Conservation (phyloP, 2,888 invertebrate genomes). For the Acheta domesticus region DNA sequence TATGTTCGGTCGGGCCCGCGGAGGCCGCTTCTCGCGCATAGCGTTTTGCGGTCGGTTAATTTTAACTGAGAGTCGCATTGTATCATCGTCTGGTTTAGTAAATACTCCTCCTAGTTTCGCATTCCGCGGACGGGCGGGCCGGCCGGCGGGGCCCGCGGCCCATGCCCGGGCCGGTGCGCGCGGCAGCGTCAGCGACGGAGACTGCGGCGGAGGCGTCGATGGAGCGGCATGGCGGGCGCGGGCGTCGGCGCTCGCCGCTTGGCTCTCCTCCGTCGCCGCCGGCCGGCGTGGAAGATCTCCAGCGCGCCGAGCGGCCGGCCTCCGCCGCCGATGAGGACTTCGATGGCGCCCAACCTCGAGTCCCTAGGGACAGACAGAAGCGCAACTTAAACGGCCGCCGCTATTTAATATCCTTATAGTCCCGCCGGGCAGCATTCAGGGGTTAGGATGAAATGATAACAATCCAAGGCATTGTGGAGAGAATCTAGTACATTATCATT, state of each 20-base stretch:
- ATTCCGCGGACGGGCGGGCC: background rate
- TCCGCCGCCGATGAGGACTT: background rate
- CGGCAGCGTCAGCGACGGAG: background rate
- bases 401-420: too few species aligned
- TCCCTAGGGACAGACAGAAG: too few species aligned
- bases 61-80: background rate
- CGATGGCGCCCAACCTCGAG: background rate
- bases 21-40: conserved; percentile 5
- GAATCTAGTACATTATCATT: too few species aligned
- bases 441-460: too few species aligned
- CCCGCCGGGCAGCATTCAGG: too few species aligned
- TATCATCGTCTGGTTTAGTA: conserved; percentile 7
- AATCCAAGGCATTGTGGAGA: too few species aligned
- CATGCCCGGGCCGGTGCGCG: too few species aligned
- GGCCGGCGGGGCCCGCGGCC: background rate
- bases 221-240: background rate
- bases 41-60: conserved; percentile 18
- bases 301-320: background rate
- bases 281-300: too few species aligned
- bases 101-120: background rate
- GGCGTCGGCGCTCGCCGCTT: background rate
- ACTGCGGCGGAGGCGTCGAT: background rate
- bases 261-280: background rate
- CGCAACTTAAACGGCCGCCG: too few species aligned
- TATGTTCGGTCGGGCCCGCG: background rate